Base-by-base conservation (phyloP, 1,140 invertebrate genomes). In the Hypsibius dujardini region DNA sequence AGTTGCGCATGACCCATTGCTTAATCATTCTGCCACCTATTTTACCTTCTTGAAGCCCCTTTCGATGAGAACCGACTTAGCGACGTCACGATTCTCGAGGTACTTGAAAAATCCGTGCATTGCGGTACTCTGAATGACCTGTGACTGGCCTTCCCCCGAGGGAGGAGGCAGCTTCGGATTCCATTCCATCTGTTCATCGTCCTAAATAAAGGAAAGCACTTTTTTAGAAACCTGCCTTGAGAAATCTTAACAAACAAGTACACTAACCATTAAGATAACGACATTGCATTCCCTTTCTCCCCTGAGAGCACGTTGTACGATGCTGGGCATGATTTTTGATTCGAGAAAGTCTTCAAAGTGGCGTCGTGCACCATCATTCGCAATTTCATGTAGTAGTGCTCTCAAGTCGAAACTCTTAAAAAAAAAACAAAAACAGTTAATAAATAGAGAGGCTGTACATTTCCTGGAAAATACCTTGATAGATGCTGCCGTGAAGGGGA, bases 81-180 rank as follows among this genome's bases (percentile, higher is more conserved):
- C 95, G 7, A 98, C 95, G 79, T 99, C 95, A 74, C 95, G 84
- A 78, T 99, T 99, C 80, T 99, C 96, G 74, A 98, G 96, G 79
- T 99, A 99, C 78, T 98, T 97, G 82, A 98, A 98, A 82, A 99
- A 99, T 74, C 94, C 84, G 74, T 95, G 95, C 84, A 96, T 87
- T 14, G 90, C 87, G 70, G 89, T 93, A 77, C 88, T 91, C 76
- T 89, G 87, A 7, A 93, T 86, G 75, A 89, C 87, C 82, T 96
- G 93, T 69, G 90, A 91, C 80, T 95, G 93, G 82, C 97, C 95
- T 79, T 98, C 94, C 46, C 94, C 94, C 90, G 95, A 96, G 82
- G 95, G 92, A 0, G 95, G 95, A 0, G 95, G 95, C 80, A 95
- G 97, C 77, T 98, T 90, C 77, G 94, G 90, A 79, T 98, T 94